Evolutionary conservation across 2,113 vertebrate species (phyloP), one percentile per base, ranked within the genome.

Genomic region (Rhineura floridana): DNA sequence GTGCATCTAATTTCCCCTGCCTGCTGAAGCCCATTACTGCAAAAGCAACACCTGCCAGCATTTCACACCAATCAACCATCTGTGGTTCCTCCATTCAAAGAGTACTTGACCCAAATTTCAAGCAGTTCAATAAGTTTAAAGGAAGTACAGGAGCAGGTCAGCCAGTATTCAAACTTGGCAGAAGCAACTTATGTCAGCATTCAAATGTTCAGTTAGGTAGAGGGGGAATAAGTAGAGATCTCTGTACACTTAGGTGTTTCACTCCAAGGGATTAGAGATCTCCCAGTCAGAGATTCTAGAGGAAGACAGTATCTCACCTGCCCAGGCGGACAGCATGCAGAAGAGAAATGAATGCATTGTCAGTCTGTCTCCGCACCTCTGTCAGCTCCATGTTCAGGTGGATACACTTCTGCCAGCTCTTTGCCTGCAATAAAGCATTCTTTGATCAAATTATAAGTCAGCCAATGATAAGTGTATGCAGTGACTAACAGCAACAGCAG

Each of bases 321-420:
- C 99, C 99, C 92, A 99, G 94, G 87, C 98, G 97, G 19, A 99
- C 95, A 4, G 97, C 95, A 93, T 98, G 98, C 89, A 99, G 96
- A 85, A 99, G 96, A 0, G 98, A 98, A 92, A 99, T 96, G 95
- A 99, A 99, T 42, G 91, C 89, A 93, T 96, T 97, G 93, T 99
- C 99, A 0, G 98, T 98, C 95, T 99, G 99, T 62, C 99, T 97
- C 84, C 97, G 95, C 81, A 99, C 98, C 88, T 99, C 97, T 0
- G 94, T 99, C 87, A 99, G 94, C 94, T 99, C 99, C 98, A 99
- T 97, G 91, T 97, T 98, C 95, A 99, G 73, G 30, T 98, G 97
- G 88, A 99, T 98, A 91, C 98, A 98, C 78, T 97, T 98, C 83
- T 91, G 96, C 99, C 99, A 99, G 95, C 98, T 98, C 95, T 97